Base-by-base conservation (phyloP, 92 coral and sea anemone genomes). In the Phymanthus crucifer region DNA sequence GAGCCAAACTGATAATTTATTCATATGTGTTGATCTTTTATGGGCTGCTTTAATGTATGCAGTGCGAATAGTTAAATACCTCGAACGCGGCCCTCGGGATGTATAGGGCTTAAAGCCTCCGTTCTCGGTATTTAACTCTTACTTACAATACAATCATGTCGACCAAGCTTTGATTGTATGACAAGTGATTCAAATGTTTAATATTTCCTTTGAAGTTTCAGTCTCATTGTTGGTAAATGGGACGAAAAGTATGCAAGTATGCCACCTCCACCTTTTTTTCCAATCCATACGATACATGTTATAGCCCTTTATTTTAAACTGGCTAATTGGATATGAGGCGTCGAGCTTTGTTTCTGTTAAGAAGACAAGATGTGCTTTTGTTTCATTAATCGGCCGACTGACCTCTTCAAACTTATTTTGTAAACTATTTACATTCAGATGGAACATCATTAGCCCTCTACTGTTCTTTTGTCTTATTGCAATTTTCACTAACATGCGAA, bases 251-350 rank as follows among this genome's bases (percentile, higher is more conserved):
- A 85, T 24, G 84, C 89, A 47, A 79, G 24, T 26, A 85, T 52
- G 14, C 84, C 76, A 5, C 84, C 84, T 17, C 89, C 89, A 21
- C 89, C 84, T 66, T 85, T 85, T 12, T 64, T 66, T n/a, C n/a
- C 89, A 61, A 68, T 85, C 85, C 16, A 73, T 79, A 8, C 57
- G 84, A 68, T 73, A 85, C 54, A 79, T 16, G 37, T 73, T 67
- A 50, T 72, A 85, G 18, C 80, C 81, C 6, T 74, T 67, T 66
- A 79, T 79, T 85, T 85, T 37, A 58, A 86, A 86, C 72, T 86
- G 89, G n/a, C 69, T 48, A 75, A 80, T 80, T 6, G 89, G 85
- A 31, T 65, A 86, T 1, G 85, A 58, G 10, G 66, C 38, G 40
- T 80, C 89, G 12, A 70, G 70, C n/a, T 80, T 80, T 21, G 76